Evolutionary conservation across 1,140 invertebrate species (phyloP).

Genomic region (Holotrichia oblita): DNA sequence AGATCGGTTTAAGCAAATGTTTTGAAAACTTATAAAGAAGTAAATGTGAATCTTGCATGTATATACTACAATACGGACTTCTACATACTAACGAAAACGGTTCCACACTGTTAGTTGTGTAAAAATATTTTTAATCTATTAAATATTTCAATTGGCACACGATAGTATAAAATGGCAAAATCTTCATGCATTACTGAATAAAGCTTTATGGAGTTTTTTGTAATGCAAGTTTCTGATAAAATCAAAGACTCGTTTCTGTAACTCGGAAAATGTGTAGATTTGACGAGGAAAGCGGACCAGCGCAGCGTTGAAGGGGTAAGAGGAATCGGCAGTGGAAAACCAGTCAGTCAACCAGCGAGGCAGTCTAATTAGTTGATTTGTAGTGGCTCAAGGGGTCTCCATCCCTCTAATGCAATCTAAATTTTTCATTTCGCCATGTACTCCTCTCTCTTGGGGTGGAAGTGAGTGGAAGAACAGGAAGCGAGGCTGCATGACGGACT

Average conservation of each 20-base stretch:
- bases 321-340: constrained; percentile 39
- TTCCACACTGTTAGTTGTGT: too few relatives aligned
- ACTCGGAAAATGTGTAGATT: constrained; percentile 14
- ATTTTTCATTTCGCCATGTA: constrained; percentile 56
- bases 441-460: constrained; percentile 33
- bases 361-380: constrained; percentile 61
- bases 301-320: constrained; percentile 18
- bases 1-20: too few relatives aligned
- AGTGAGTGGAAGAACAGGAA: constrained; percentile 29
- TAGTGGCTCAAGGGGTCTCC: constrained; percentile 59
- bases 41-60: too few relatives aligned
- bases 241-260: constrained; percentile 3
- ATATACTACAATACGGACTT: too few relatives aligned
- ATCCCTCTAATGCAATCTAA: constrained; percentile 60
- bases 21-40: too few relatives aligned
- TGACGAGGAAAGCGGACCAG: not conserved
- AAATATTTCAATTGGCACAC: too few relatives aligned
- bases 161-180: too few relatives aligned
- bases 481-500: constrained; percentile 21
- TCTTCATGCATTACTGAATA: too few relatives aligned
- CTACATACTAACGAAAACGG: too few relatives aligned
- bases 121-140: too few relatives aligned
- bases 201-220: too few relatives aligned
- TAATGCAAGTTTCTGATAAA: not conserved
- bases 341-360: constrained; percentile 47